A percentile compares a stretch with the other conserved stretches of the same genome.
phyloP scores from a whole-genome alignment of 2,888 invertebrate genomes.

The Caenorhabditis sp. region DNA sequence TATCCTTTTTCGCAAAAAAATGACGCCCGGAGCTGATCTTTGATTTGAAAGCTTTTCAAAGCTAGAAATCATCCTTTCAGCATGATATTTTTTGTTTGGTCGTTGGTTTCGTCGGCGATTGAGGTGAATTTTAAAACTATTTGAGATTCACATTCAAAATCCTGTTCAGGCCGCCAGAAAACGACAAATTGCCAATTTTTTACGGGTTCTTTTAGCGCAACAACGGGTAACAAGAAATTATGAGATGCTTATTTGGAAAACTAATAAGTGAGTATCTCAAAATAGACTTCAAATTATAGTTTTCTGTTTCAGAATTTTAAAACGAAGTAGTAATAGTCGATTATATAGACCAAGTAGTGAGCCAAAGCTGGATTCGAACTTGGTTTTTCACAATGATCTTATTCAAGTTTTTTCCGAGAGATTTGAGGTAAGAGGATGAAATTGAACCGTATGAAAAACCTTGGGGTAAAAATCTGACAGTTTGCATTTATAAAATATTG shows the following conservation, averaged over 20 bases:
- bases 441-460: not conserved
- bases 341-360: constrained; percentile 42
- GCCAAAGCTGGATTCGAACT: constrained; percentile 36
- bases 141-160: too few relatives aligned
- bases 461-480: not conserved
- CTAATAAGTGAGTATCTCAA: not conserved
- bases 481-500: not conserved
- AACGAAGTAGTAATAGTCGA: not conserved
- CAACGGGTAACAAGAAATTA: constrained; percentile 33
- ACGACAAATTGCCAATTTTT: constrained; percentile 45
- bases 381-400: constrained; percentile 38
- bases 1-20: not conserved
- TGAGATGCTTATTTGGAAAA: constrained; percentile 44
- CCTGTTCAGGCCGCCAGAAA: constrained; percentile 42
- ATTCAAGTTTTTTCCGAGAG: constrained; percentile 41
- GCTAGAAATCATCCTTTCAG: not conserved
- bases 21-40: not conserved
- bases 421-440: constrained; percentile 18
- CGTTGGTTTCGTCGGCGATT: constrained; percentile 57
- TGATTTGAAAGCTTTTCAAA: not conserved
- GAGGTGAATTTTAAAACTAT: too few relatives aligned
- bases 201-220: constrained; percentile 38
- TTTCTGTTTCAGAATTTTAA: not conserved
- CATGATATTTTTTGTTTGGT: constrained; percentile 68
- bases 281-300: not conserved